A percentile compares a stretch with the other conserved stretches of the same genome.
These are phyloP conservation scores for Ceratotherium simum DNA, from an alignment of 2,113 vertebrate species.

Conservation along the genomic window DNA sequence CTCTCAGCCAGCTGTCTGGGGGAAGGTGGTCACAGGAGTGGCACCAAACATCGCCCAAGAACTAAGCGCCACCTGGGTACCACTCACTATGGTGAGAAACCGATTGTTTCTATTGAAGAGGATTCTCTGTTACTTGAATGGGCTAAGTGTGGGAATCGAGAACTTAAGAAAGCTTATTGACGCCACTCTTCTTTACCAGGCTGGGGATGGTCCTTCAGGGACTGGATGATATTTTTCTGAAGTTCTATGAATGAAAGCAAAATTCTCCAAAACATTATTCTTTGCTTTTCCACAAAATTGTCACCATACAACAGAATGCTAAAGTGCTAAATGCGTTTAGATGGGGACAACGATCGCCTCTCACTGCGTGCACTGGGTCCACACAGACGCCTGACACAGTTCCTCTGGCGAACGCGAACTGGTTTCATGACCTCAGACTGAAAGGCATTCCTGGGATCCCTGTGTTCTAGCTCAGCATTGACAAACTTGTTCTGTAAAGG, in stretches of 20 bases:
- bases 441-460: not conserved
- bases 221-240: not conserved
- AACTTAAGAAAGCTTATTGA: not conserved
- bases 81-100: not conserved
- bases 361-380: too few relatives aligned
- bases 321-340: not conserved
- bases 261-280: not conserved
- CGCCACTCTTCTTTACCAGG: not conserved
- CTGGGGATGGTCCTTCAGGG: not conserved
- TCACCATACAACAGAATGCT: not conserved
- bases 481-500: not conserved
- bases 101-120: not conserved
- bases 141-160: not conserved
- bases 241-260: not conserved
- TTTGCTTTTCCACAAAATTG: not conserved
- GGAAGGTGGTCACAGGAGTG: not conserved
- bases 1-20: not conserved
- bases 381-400: not conserved
- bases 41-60: fast-evolving
- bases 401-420: not conserved
- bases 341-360: not conserved
- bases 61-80: not conserved
- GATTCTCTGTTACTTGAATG: not conserved
- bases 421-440: not conserved
- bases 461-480: not conserved